phyloP scores from a whole-genome alignment of 37 sponge, comb jelly and placozoan species.

The Beroe ovata region DNA sequence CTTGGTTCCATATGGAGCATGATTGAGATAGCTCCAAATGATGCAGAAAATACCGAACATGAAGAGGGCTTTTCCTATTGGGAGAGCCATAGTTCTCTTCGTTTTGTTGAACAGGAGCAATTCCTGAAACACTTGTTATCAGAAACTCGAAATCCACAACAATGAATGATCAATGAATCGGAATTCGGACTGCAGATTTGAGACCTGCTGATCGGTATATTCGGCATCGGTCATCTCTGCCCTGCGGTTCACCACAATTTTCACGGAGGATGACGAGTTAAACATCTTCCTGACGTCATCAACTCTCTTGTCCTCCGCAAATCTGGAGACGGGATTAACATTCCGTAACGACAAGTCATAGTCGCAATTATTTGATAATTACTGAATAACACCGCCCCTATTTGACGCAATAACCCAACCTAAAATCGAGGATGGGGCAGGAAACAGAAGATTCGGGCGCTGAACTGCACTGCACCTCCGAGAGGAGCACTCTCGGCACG shows the following conservation, averaged over 20 bases:
- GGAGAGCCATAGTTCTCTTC: constrained; percentile 91
- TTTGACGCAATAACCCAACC: neutral
- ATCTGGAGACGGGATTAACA: neutral
- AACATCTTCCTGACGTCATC: constrained; percentile 30
- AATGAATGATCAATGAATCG: too few species aligned
- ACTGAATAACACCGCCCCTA: too few species aligned
- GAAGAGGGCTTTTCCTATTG: constrained; percentile 75
- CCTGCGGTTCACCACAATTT: constrained; percentile 6
- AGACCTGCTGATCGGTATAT: constrained; percentile 19
- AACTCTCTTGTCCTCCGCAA: constrained; percentile 38
- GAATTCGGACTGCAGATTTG: too few species aligned
- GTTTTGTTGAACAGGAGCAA: constrained; percentile 71
- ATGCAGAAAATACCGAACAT: too few species aligned
- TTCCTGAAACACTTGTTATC: constrained; percentile 75
- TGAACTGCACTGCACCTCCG: neutral
- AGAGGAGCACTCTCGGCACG: neutral
- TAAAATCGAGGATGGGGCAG: constrained; percentile 28
- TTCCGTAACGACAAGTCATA: too few species aligned
- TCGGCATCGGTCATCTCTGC: constrained; percentile 60
- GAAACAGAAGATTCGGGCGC: neutral
- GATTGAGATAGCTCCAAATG: too few species aligned
- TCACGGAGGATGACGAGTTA: neutral
- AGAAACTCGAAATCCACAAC: too few species aligned
- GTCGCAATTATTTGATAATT: too few species aligned
- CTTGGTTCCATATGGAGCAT: too few species aligned